Evolutionary conservation across 1,140 invertebrate species (phyloP).

Genomic region (Rhagoletis pomonella): DNA sequence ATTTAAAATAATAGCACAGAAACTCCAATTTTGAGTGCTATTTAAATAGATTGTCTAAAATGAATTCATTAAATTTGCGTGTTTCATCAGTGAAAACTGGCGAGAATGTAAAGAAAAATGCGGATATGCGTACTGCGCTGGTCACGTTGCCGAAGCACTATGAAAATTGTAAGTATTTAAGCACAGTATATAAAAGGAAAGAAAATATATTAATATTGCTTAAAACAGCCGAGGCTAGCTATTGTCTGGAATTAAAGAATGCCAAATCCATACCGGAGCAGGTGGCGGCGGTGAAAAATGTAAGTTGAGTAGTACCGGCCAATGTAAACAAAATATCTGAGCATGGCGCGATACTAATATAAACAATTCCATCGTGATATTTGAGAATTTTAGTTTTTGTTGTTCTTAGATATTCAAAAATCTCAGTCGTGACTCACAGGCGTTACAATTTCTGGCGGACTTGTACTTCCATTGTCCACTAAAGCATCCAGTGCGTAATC

Average conservation of each 20-base stretch:
- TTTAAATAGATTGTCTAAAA: neutral
- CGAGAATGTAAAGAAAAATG: constrained; percentile 58
- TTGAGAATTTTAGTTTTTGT: neutral
- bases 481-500: constrained; percentile 59
- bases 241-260: constrained; percentile 54
- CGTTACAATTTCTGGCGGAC: constrained; percentile 57
- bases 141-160: constrained; percentile 56
- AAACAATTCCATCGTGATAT: neutral
- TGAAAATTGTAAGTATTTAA: constrained; percentile 52
- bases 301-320: constrained; percentile 3
- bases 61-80: constrained; percentile 59
- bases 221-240: constrained; percentile 49
- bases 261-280: constrained; percentile 55
- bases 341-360: neutral
- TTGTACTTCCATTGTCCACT: constrained; percentile 57
- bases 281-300: constrained; percentile 57
- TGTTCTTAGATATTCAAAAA: constrained; percentile 56
- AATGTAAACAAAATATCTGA: too few relatives aligned
- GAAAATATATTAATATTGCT: constrained; percentile 25
- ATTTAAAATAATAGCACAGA: too few relatives aligned
- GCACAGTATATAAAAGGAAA: neutral
- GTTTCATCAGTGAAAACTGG: constrained; percentile 57
- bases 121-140: constrained; percentile 56
- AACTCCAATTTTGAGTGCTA: too few relatives aligned
- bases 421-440: constrained; percentile 17